A percentile compares a stretch with the other conserved stretches of the same genome.
phyloP scores from a whole-genome alignment of 37 sponge, comb jelly and placozoan genomes.

The Halichondria panicea region DNA sequence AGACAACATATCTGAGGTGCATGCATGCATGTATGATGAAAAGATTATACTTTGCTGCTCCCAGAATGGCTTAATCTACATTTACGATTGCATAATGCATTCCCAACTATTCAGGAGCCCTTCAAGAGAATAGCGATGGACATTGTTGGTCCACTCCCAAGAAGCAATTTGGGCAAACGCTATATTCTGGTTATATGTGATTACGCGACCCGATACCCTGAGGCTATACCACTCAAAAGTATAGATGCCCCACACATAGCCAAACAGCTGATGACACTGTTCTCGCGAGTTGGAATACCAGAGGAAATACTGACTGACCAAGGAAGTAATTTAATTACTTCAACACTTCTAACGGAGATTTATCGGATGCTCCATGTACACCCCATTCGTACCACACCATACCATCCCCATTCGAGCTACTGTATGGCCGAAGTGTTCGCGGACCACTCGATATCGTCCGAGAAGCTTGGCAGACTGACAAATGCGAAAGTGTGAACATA shows the following conservation, averaged over 20 bases:
- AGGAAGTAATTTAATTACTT: conserved; percentile 56
- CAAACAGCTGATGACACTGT: conserved; percentile 39
- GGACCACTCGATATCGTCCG: conserved; percentile 54
- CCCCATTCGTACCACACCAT: conserved; percentile 30
- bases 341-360: conserved; percentile 28
- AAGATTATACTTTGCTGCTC: too few relatives aligned
- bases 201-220: conserved; percentile 67
- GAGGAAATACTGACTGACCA: conserved; percentile 62
- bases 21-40: too few relatives aligned
- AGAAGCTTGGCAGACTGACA: conserved; percentile 38
- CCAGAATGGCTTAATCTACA: too few relatives aligned
- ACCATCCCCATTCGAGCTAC: conserved; percentile 67
- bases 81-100: too few relatives aligned
- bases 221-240: conserved; percentile 43
- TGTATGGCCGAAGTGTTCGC: conserved; percentile 44
- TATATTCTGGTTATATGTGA: conserved; percentile 56
- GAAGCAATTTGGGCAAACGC: conserved; percentile 28
- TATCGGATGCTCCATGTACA: conserved; percentile 23
- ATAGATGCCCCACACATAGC: conserved; percentile 54
- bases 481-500: conserved; percentile 9
- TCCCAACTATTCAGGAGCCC: conserved; percentile 57
- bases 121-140: conserved; percentile 69
- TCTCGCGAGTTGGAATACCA: conserved; percentile 58
- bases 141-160: conserved; percentile 60
- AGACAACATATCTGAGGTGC: too few relatives aligned